Conservation (phyloP, 1,140 invertebrate genomes). For the Phymastichus coffea region DNA sequence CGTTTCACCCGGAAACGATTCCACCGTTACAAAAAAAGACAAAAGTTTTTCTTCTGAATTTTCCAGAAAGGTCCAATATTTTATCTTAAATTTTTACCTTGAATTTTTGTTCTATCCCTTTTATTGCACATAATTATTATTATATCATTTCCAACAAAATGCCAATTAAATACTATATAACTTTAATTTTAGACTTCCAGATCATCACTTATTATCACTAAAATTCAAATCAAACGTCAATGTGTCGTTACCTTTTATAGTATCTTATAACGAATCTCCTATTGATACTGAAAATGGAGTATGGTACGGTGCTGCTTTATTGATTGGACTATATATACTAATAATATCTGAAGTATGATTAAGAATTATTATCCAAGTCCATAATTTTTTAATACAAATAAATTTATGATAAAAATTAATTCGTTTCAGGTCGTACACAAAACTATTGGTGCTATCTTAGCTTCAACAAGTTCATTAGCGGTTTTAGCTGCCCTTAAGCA, state of each 20-base stretch:
- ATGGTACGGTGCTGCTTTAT: slow-evolving; percentile 69
- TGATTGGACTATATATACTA: slow-evolving; percentile 75
- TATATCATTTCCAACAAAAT: too few relatives aligned
- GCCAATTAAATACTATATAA: too few relatives aligned
- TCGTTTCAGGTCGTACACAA: slow-evolving; percentile 69
- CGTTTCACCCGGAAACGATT: too few relatives aligned
- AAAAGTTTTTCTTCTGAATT: too few relatives aligned
- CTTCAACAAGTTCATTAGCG: slow-evolving; percentile 73
- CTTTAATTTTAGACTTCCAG: too few relatives aligned
- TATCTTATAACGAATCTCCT: slow-evolving; percentile 65
- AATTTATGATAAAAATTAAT: background rate
- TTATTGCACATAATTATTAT: too few relatives aligned
- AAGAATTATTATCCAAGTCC: too few relatives aligned
- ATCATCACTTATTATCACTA: too few relatives aligned
- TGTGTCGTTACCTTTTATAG: slow-evolving; percentile 60
- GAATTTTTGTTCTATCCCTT: too few relatives aligned
- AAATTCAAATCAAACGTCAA: slow-evolving; percentile 58
- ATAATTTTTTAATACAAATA: background rate
- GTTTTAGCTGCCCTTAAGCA: slow-evolving; percentile 73
- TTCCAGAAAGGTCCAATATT: too few relatives aligned
- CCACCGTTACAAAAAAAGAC: too few relatives aligned
- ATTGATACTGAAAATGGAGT: slow-evolving; percentile 68
- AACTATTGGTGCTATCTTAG: slow-evolving; percentile 80
- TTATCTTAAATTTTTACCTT: too few relatives aligned
- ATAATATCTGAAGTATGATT: slow-evolving; percentile 84